phyloP scores from a whole-genome alignment of 2,797 vertebrate genomes.

The Percopsis omiscomaycus region DNA sequence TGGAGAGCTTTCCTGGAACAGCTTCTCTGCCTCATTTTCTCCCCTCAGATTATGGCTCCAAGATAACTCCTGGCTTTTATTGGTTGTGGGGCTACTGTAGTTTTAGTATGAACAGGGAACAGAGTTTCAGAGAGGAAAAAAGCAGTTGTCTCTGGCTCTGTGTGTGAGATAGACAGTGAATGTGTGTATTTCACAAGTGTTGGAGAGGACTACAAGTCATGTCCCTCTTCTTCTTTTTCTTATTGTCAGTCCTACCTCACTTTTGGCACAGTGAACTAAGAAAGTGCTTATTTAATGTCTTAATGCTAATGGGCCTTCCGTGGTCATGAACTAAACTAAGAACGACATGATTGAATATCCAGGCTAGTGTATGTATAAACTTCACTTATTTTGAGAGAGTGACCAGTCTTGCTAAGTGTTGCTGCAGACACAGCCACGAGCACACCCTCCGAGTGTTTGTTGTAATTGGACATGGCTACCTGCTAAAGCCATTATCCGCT shows the following conservation, averaged over 20 bases:
- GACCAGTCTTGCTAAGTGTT: conserved; percentile 30
- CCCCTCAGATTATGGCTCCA: conserved; percentile 26
- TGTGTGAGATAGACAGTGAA: conserved; percentile 1
- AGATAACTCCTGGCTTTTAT: conserved; percentile 35
- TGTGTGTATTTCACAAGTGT: not conserved
- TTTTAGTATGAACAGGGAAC: conserved; percentile 1
- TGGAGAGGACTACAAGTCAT: not conserved
- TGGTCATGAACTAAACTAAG: conserved; percentile 16
- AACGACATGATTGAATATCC: conserved; percentile 29
- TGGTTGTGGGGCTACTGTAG: conserved; percentile 26
- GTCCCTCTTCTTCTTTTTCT: not conserved
- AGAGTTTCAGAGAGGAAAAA: not conserved
- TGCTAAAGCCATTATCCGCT: conserved; percentile 61
- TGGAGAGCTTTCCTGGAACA: conserved; percentile 49
- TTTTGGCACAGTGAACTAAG: not conserved
- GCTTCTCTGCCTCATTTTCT: conserved; percentile 26
- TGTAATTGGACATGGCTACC: conserved; percentile 47
- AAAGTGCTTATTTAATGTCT: not conserved
- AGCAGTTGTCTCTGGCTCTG: not conserved
- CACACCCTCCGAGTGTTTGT: conserved; percentile 32
- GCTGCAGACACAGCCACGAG: conserved; percentile 32
- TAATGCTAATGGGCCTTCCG: not conserved
- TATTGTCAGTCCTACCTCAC: not conserved
- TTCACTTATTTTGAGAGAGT: conserved; percentile 29
- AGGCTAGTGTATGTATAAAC: conserved; percentile 16